Conservation (phyloP, 2,113 vertebrate genomes). For the Parus major region DNA sequence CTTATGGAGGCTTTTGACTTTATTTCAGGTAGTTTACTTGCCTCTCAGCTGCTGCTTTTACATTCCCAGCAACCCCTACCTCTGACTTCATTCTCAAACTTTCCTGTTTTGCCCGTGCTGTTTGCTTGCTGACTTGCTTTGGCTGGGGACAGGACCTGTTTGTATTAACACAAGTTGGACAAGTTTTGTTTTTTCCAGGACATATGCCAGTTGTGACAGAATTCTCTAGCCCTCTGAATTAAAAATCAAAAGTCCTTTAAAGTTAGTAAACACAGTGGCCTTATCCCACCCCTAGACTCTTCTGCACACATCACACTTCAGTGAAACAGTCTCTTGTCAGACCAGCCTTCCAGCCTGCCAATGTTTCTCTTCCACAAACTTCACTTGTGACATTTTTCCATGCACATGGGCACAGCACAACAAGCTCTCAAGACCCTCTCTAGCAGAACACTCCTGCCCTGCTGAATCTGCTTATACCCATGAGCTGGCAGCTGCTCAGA, state of each 20-base stretch:
- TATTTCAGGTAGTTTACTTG: neutral
- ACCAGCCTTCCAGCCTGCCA: fast-evolving
- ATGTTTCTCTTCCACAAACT: neutral
- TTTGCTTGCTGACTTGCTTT: constrained; percentile 3
- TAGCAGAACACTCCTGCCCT: neutral
- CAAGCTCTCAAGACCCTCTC: neutral
- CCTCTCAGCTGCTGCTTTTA: neutral
- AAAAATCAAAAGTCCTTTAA: neutral
- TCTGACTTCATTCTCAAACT: neutral
- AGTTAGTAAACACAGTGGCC: neutral
- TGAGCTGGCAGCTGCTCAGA: neutral
- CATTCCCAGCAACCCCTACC: neutral
- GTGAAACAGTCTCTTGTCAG: neutral
- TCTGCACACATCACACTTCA: neutral
- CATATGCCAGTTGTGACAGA: neutral
- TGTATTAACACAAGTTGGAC: neutral
- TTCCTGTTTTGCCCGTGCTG: neutral
- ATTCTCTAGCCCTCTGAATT: neutral
- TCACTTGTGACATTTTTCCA: neutral
- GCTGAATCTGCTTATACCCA: fast-evolving
- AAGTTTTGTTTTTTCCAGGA: neutral
- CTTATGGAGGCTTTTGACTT: neutral
- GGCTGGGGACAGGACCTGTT: neutral
- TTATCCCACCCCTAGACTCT: neutral
- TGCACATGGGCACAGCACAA: neutral